Evolutionary conservation across 2,113 vertebrate species (phyloP).

Genomic region (Mugil cephalus): DNA sequence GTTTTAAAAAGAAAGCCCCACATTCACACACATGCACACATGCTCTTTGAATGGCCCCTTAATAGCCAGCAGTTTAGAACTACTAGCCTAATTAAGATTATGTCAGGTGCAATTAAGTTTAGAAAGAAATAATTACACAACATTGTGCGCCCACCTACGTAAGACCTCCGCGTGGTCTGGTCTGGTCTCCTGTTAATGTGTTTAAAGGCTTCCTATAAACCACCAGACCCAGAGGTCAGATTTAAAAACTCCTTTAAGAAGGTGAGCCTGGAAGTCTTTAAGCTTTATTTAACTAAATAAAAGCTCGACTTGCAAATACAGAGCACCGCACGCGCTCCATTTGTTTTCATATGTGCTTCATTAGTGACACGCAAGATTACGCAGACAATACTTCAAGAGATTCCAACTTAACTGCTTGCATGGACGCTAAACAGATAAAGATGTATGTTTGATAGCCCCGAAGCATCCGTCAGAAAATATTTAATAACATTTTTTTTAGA

Average conservation of each 20-base stretch:
- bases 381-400: too few species aligned
- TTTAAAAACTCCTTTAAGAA: slow-evolving; percentile 27
- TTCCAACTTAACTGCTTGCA: too few species aligned
- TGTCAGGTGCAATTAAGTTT: slow-evolving; percentile 60
- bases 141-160: slow-evolving; percentile 18
- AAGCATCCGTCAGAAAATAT: too few species aligned
- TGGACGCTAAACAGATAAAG: too few species aligned
- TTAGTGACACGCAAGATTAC: too few species aligned
- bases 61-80: slow-evolving; percentile 62
- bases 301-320: background rate
- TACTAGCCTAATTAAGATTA: slow-evolving; percentile 61
- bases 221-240: slow-evolving; percentile 18
- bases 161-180: slow-evolving; percentile 25
- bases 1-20: slow-evolving; percentile 46
- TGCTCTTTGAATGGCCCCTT: slow-evolving; percentile 29
- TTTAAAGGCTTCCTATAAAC: slow-evolving; percentile 48
- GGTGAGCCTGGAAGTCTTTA: slow-evolving; percentile 10
- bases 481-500: too few species aligned
- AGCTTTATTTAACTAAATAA: slow-evolving; percentile 6
- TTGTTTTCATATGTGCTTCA: background rate
- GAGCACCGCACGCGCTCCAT: background rate
- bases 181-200: slow-evolving; percentile 23
- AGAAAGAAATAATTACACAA: slow-evolving; percentile 59
- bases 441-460: too few species aligned
- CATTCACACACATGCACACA: slow-evolving; percentile 29